Evolutionary conservation across 2,797 vertebrate genomes (phyloP).

Genomic region (Aythya fuligula): DNA sequence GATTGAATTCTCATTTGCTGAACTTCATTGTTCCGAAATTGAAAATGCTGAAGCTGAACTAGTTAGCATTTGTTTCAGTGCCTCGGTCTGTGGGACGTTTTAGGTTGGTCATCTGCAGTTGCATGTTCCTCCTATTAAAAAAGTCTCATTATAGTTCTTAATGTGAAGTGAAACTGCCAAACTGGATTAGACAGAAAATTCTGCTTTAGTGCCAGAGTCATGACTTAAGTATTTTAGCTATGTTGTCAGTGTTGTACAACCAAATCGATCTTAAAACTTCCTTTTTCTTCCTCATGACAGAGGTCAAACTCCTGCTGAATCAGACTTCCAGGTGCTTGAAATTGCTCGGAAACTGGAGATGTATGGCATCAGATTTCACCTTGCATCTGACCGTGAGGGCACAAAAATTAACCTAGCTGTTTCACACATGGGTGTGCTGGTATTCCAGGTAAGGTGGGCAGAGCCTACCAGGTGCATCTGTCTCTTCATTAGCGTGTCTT

Average conservation of each 20-base stretch:
- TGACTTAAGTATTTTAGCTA: accelerated
- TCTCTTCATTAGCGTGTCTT: background rate
- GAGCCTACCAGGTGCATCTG: accelerated
- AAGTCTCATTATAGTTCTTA: background rate
- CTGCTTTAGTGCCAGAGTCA: background rate
- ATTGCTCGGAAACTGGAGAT: slow-evolving; percentile 96
- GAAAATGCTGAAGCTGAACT: background rate
- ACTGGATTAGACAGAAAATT: background rate
- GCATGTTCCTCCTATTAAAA: background rate
- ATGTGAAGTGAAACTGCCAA: background rate
- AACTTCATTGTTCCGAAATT: background rate
- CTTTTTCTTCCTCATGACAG: slow-evolving; percentile 65
- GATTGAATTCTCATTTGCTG: background rate
- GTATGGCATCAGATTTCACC: slow-evolving; percentile 95
- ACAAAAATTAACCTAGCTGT: slow-evolving; percentile 95
- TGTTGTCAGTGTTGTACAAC: background rate
- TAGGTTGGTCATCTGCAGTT: background rate
- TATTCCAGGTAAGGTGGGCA: slow-evolving; percentile 89
- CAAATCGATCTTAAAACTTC: background rate
- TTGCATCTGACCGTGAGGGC: slow-evolving; percentile 92
- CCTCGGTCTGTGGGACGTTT: background rate
- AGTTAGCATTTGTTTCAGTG: background rate
- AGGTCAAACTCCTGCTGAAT: slow-evolving; percentile 96
- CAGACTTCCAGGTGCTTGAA: slow-evolving; percentile 96
- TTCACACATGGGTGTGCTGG: slow-evolving; percentile 93